A percentile compares a stretch with the other conserved stretches of the same genome.
phyloP scores from a whole-genome alignment of 2,888 invertebrate species.

The Pedicia rivosa region DNA sequence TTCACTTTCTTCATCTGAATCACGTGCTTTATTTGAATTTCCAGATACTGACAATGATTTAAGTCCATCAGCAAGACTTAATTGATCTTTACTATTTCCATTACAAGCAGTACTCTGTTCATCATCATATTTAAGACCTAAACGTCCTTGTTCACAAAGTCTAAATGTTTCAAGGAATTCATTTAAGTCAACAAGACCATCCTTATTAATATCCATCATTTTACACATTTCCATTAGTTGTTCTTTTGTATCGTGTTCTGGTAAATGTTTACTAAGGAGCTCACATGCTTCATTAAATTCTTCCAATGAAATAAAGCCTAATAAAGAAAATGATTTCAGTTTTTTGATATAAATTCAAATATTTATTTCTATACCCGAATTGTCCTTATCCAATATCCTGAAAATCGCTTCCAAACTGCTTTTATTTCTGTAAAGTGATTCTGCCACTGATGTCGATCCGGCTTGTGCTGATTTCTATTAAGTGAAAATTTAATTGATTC shows the following conservation, averaged over 20 bases:
- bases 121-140: too few relatives aligned
- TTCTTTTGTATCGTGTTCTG: conserved; percentile 58
- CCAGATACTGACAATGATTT: too few relatives aligned
- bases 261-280: conserved; percentile 66
- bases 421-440: conserved; percentile 81
- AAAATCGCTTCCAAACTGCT: conserved; percentile 82
- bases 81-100: too few relatives aligned
- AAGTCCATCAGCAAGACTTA: too few relatives aligned
- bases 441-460: conserved; percentile 59
- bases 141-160: conserved; percentile 32
- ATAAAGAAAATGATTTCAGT: too few relatives aligned
- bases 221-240: conserved; percentile 74
- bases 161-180: conserved; percentile 90
- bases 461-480: conserved; percentile 51
- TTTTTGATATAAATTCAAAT: too few relatives aligned
- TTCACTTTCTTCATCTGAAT: too few relatives aligned
- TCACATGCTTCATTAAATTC: conserved; percentile 89
- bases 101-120: too few relatives aligned
- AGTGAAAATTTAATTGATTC: conserved; percentile 15
- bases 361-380: conserved; percentile 38
- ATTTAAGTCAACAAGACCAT: conserved; percentile 82
- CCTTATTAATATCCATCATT: conserved; percentile 86
- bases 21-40: too few relatives aligned
- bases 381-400: conserved; percentile 85
- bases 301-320: conserved; percentile 76